Evolutionary conservation across 2,113 vertebrate genomes (phyloP).

Genomic region (Caretta caretta): DNA sequence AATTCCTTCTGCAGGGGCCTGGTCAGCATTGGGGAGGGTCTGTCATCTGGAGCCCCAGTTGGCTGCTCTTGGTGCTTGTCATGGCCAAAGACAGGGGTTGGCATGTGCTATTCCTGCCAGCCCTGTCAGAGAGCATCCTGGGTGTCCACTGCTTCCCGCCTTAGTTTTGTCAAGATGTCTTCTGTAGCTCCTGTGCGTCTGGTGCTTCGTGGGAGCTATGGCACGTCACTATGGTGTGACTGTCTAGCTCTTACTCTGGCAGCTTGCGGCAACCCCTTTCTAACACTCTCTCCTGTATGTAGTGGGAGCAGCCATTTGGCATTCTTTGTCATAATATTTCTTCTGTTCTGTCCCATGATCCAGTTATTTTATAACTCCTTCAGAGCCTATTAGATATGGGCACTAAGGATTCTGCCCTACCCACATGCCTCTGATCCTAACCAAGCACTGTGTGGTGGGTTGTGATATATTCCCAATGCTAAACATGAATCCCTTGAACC

Average conservation of each 20-base stretch:
- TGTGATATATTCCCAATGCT: neutral
- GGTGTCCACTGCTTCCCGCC: too few species aligned
- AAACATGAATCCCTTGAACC: neutral
- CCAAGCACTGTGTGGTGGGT: neutral
- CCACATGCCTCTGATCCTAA: neutral
- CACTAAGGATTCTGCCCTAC: neutral
- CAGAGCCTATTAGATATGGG: neutral
- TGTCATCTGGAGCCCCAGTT: neutral
- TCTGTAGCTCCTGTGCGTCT: fast-evolving
- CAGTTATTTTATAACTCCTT: neutral
- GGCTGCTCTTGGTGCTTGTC: fast-evolving
- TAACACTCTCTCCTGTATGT: neutral
- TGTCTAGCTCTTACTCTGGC: neutral
- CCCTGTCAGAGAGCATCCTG: fast-evolving
- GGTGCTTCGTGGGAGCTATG: neutral
- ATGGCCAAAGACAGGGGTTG: fast-evolving
- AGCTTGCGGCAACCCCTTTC: neutral
- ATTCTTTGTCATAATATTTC: neutral
- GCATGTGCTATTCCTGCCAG: fast-evolving
- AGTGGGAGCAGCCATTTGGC: neutral
- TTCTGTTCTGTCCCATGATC: neutral
- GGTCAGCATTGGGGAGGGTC: neutral
- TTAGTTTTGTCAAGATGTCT: fast-evolving
- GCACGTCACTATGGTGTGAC: neutral
- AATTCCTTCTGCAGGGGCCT: neutral